A percentile compares a stretch with the other conserved stretches of the same genome.
phyloP scores from a whole-genome alignment of 2,797 vertebrate species.

The Danionella dracula region DNA sequence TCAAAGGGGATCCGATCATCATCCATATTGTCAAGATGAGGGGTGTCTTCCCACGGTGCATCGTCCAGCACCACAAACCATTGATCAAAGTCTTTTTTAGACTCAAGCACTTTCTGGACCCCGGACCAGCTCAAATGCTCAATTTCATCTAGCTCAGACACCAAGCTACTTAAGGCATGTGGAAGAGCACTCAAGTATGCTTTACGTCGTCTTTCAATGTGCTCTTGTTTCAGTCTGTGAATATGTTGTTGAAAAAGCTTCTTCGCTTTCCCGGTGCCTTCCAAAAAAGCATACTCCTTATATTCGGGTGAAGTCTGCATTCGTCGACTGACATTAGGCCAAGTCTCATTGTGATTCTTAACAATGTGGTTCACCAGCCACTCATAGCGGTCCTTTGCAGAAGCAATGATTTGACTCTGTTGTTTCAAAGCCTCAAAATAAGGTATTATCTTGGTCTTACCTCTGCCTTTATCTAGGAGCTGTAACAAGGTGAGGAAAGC shows the following conservation, averaged over 20 bases:
- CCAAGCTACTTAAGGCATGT: constrained; percentile 70
- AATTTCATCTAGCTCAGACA: constrained; percentile 77
- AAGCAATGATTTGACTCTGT: constrained; percentile 82
- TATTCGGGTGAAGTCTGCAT: constrained; percentile 75
- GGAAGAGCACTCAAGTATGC: constrained; percentile 73
- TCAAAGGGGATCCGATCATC: constrained; percentile 79
- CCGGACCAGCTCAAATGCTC: constrained; percentile 73
- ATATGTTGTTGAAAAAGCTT: constrained; percentile 80
- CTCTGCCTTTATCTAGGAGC: constrained; percentile 74
- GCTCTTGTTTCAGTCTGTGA: constrained; percentile 77
- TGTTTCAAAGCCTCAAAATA: constrained; percentile 85
- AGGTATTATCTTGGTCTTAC: constrained; percentile 80
- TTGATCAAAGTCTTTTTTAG: constrained; percentile 73
- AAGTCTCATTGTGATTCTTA: constrained; percentile 77
- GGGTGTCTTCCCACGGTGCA: constrained; percentile 77
- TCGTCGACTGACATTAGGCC: constrained; percentile 65
- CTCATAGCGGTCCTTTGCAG: constrained; percentile 81
- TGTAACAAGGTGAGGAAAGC: constrained; percentile 80
- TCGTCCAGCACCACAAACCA: constrained; percentile 83
- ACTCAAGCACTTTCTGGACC: constrained; percentile 73
- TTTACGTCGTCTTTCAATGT: constrained; percentile 74
- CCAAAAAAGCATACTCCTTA: constrained; percentile 80
- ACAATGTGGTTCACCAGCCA: constrained; percentile 79
- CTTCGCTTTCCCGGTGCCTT: constrained; percentile 78
- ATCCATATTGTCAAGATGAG: constrained; percentile 74